Conservation (phyloP, 2,797 vertebrate genomes). For the Pitangus sulphuratus region DNA sequence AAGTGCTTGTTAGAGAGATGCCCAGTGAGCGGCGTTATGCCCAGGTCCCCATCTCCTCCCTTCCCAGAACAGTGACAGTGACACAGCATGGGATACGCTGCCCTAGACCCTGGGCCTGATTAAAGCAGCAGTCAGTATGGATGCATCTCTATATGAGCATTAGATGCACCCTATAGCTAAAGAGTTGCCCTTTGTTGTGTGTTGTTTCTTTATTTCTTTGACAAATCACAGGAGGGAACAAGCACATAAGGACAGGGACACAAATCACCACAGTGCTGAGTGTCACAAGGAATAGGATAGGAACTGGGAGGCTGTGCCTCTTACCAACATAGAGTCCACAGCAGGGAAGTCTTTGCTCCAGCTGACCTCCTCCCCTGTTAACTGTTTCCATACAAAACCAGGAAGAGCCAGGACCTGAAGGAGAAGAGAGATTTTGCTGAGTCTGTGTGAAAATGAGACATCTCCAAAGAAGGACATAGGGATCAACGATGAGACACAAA, state of each 20-base stretch:
- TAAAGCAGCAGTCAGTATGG: not conserved
- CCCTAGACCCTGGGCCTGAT: not conserved
- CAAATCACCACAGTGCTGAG: not conserved
- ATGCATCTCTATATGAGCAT: not conserved
- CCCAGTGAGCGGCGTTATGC: not conserved
- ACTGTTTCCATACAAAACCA: slow-evolving; percentile 96
- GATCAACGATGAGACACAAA: not conserved
- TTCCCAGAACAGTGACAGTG: not conserved
- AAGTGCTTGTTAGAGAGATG: not conserved
- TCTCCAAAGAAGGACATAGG: not conserved
- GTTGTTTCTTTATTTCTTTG: not conserved
- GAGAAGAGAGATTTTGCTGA: not conserved
- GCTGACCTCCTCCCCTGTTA: slow-evolving; percentile 93
- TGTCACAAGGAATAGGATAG: not conserved
- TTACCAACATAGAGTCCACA: slow-evolving; percentile 95
- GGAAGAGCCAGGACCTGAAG: slow-evolving; percentile 92
- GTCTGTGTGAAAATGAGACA: not conserved
- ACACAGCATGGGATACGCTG: not conserved
- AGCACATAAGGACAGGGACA: not conserved
- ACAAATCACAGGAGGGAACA: not conserved
- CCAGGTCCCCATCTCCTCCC: not conserved
- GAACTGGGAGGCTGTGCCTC: not conserved
- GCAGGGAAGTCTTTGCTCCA: slow-evolving; percentile 96
- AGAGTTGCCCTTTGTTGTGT: not conserved
- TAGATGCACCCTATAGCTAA: not conserved